Evolutionary conservation across 2,888 invertebrate species (phyloP).

Genomic region (Gymnocheta viridis): DNA sequence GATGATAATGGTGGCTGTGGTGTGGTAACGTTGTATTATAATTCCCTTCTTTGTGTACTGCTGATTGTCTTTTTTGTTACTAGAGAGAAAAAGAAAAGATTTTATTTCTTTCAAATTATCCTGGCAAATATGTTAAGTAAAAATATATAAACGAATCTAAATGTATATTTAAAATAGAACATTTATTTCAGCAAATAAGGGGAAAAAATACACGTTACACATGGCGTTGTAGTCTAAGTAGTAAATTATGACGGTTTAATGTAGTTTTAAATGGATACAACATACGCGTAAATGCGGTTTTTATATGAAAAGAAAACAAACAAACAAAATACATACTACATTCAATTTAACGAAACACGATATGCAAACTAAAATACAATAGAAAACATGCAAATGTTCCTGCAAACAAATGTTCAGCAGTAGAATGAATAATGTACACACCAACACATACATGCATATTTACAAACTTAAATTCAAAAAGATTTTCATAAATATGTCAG

Average conservation of each 20-base stretch:
- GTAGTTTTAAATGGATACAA: constrained; percentile 66
- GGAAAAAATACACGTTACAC: constrained; percentile 50
- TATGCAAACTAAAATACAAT: constrained; percentile 47
- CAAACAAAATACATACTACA: too few species aligned
- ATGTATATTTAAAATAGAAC: constrained; percentile 44
- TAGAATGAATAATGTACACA: not conserved
- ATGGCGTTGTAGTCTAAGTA: constrained; percentile 63
- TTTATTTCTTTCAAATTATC: constrained; percentile 62
- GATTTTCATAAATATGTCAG: constrained; percentile 60
- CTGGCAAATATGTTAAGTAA: constrained; percentile 53
- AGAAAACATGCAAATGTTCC: not conserved
- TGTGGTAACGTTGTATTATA: constrained; percentile 45
- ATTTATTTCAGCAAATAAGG: not conserved
- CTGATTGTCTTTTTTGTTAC: constrained; percentile 29
- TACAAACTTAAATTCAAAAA: constrained; percentile 35
- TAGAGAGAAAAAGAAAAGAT: constrained; percentile 7
- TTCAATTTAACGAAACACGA: constrained; percentile 21
- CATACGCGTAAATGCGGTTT: constrained; percentile 65
- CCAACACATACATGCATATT: not conserved
- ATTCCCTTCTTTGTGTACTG: constrained; percentile 25
- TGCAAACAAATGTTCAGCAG: not conserved
- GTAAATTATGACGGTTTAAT: constrained; percentile 69
- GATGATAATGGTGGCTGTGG: not conserved
- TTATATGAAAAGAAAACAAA: constrained; percentile 24
- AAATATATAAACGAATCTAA: constrained; percentile 7